phyloP scores from a whole-genome alignment of 1,140 invertebrate genomes.

The Schlechtendalia chinensis region DNA sequence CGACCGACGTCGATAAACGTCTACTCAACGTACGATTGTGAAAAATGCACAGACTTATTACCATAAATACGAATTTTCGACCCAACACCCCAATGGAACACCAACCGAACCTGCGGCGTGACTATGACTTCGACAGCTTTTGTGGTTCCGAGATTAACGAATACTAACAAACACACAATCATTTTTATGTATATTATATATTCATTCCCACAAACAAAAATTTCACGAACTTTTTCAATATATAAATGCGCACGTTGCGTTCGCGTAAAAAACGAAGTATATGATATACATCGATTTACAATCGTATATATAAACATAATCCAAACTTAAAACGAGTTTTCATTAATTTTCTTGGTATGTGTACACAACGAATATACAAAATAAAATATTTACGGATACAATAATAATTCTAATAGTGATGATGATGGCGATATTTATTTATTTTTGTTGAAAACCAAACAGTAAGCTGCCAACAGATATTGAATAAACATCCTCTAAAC shows the following conservation, averaged over 20 bases:
- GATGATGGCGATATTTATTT: constrained; percentile 19
- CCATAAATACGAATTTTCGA: too few species aligned
- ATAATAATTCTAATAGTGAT: not conserved
- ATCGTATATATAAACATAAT: not conserved
- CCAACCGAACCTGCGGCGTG: too few species aligned
- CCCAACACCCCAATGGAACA: too few species aligned
- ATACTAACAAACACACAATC: too few species aligned
- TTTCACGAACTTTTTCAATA: too few species aligned
- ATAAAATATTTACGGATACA: constrained; percentile 9
- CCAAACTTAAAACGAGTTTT: constrained; percentile 18
- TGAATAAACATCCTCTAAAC: constrained; percentile 26
- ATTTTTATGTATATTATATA: too few species aligned
- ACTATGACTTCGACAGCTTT: too few species aligned
- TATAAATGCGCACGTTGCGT: not conserved
- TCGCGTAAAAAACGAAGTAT: not conserved
- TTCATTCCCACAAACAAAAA: too few species aligned
- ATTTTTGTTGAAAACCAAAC: constrained; percentile 24
- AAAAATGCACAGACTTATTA: too few species aligned
- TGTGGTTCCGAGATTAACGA: too few species aligned
- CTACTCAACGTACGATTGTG: too few species aligned
- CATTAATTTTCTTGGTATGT: constrained; percentile 24
- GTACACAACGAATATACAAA: not conserved
- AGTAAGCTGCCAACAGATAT: constrained; percentile 2
- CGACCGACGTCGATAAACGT: too few species aligned
- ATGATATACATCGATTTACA: not conserved